Percentiles rank a stretch among this genome's conserved stretches.
phyloP scores from a whole-genome alignment of 2,797 vertebrate species.

The Schizopygopsis malacanthus region DNA sequence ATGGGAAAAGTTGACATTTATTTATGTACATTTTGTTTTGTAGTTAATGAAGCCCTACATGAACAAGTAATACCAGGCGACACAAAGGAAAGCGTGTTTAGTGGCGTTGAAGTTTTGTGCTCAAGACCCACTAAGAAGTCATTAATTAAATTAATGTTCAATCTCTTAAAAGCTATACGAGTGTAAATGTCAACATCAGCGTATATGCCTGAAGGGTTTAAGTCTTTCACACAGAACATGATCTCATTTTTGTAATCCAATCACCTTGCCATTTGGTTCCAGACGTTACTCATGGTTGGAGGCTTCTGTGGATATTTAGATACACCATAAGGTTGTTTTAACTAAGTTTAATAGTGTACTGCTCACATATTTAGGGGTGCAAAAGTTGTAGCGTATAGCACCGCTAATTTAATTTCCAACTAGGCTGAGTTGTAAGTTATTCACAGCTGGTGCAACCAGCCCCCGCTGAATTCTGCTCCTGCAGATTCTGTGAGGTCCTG shows the following conservation, averaged over 20 bases:
- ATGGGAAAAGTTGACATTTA: not conserved
- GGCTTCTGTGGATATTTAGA: not conserved
- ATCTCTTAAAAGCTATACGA: not conserved
- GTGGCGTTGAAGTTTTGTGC: not conserved
- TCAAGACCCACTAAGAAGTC: not conserved
- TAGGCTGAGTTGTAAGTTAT: not conserved
- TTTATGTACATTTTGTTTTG: not conserved
- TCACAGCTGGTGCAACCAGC: not conserved
- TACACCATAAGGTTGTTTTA: not conserved
- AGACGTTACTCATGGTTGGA: not conserved
- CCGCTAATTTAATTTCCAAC: not conserved
- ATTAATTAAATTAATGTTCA: constrained; percentile 1
- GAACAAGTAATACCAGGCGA: not conserved
- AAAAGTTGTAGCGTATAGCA: not conserved
- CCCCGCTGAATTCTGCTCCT: not conserved
- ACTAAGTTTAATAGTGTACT: not conserved
- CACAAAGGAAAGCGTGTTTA: too few relatives aligned
- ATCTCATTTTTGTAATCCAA: constrained; percentile 26
- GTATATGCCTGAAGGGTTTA: constrained; percentile 26
- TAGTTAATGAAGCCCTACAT: not conserved
- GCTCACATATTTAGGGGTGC: not conserved
- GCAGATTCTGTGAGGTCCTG: not conserved
- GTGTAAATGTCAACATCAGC: constrained; percentile 3
- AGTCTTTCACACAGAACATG: constrained; percentile 7
- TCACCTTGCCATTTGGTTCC: constrained; percentile 6